Conservation (phyloP, 92 coral and sea anemone species). For the Metridium senile region DNA sequence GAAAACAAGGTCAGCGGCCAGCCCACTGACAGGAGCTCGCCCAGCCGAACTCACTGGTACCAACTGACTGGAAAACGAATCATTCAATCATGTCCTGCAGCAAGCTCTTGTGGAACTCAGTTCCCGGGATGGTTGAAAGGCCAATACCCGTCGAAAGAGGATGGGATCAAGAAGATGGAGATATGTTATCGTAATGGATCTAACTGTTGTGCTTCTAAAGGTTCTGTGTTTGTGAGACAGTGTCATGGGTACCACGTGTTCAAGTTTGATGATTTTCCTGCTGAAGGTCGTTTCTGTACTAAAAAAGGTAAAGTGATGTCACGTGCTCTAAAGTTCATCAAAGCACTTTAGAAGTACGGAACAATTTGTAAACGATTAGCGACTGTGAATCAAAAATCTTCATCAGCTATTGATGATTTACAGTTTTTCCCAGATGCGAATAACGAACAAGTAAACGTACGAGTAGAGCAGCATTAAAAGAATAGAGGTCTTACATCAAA, state of each 20-base stretch:
- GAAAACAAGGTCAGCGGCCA: background rate
- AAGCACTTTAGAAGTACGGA: background rate
- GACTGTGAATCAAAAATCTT: no score
- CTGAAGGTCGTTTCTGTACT: background rate
- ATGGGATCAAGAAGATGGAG: conserved; percentile 23
- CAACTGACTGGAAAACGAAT: conserved; percentile 15
- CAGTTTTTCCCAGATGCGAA: no score
- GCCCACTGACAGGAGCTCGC: conserved; percentile 10
- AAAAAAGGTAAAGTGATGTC: conserved; percentile 7
- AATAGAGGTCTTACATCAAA: no score
- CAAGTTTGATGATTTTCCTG: conserved; percentile 2
- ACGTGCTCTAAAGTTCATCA: background rate
- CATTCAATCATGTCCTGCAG: conserved; percentile 16
- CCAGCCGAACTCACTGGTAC: conserved; percentile 13
- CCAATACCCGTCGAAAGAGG: conserved; percentile 30
- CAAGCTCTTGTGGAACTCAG: conserved; percentile 47
- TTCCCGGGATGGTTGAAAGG: conserved; percentile 58
- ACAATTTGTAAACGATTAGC: no score
- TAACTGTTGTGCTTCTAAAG: conserved; percentile 22
- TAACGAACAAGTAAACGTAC: no score
- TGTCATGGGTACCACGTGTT: conserved; percentile 17
- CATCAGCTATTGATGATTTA: no score
- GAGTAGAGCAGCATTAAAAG: no score
- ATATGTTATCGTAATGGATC: conserved; percentile 19
- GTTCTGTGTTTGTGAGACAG: conserved; percentile 13